These are phyloP conservation scores for Cichlasoma orientale DNA, from an alignment of 2,797 vertebrate species.

Conservation along the genomic window DNA sequence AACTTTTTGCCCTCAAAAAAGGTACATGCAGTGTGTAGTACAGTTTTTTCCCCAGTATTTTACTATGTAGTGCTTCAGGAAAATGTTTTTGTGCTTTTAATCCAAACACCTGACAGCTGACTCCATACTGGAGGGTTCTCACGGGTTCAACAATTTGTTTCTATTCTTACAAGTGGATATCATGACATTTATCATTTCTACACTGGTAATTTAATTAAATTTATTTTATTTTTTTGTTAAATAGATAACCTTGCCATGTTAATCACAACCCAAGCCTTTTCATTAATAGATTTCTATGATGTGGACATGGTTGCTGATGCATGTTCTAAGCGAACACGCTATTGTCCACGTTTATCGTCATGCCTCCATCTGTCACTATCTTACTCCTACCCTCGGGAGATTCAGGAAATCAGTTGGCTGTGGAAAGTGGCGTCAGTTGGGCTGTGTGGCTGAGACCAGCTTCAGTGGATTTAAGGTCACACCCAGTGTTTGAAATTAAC, in stretches of 20 bases:
- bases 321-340: conserved; percentile 8
- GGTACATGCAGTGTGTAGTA: too few relatives aligned
- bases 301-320: conserved; percentile 31
- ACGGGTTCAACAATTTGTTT: too few relatives aligned
- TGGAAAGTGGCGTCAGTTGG: conserved; percentile 48
- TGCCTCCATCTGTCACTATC: conserved; percentile 43
- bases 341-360: not conserved
- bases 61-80: not conserved
- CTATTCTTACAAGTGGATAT: too few relatives aligned
- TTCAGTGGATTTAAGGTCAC: conserved; percentile 56
- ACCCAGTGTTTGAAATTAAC: conserved; percentile 59
- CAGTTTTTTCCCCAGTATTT: not conserved
- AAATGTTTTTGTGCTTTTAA: too few relatives aligned
- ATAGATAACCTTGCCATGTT: too few relatives aligned
- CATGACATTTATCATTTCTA: too few relatives aligned
- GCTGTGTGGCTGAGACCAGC: conserved; percentile 29
- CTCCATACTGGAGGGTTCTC: not conserved
- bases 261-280: not conserved
- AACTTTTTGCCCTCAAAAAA: too few relatives aligned
- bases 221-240: too few relatives aligned
- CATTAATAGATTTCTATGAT: not conserved
- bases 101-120: not conserved
- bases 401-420: conserved; percentile 54
- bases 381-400: conserved; percentile 42
- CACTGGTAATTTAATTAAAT: too few relatives aligned